Conservation (phyloP, 1,140 invertebrate genomes). For the Drosophila simulans region DNA sequence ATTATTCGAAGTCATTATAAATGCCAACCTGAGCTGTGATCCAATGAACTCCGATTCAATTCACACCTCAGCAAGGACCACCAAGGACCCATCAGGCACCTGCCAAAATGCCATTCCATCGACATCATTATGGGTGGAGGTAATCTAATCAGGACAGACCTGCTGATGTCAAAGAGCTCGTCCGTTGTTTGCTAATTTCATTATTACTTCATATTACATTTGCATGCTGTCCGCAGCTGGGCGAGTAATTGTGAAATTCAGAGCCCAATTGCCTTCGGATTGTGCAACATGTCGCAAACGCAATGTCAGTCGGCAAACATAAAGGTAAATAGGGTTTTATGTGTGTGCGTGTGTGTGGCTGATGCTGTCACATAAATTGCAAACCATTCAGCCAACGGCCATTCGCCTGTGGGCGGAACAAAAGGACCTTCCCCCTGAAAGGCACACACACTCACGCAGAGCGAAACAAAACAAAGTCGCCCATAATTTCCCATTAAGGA, state of each 20-base stretch:
- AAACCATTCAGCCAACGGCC: conserved; percentile 35
- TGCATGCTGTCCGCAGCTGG: conserved; percentile 16
- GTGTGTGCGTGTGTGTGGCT: conserved; percentile 26
- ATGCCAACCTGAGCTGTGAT: conserved; percentile 3
- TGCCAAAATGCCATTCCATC: conserved; percentile 11
- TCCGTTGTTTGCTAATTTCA: conserved; percentile 54
- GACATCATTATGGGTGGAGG: conserved; percentile 7
- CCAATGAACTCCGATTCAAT: conserved; percentile 29
- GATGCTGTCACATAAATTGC: conserved; percentile 52
- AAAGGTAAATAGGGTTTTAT: conserved; percentile 12
- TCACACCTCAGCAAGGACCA: conserved; percentile 19
- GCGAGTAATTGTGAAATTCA: conserved; percentile 28
- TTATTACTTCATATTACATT: conserved; percentile 59
- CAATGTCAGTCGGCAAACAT: conserved; percentile 20
- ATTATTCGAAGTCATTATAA: conserved; percentile 1
- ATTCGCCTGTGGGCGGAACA: conserved; percentile 25
- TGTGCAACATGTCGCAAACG: conserved; percentile 50
- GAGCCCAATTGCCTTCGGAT: conserved; percentile 50
- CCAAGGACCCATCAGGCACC: conserved; percentile 1
- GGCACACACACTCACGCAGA: conserved; percentile 13
- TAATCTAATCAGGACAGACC: conserved; percentile 36
- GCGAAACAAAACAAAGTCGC: conserved; percentile 35
- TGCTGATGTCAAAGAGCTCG: conserved; percentile 26
- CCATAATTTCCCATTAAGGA: conserved; percentile 37
- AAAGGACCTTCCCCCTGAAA: conserved; percentile 18